These are phyloP conservation scores for Lamellibrachia satsuma DNA, from an alignment of 2,888 invertebrate genomes.

Conservation along the genomic window DNA sequence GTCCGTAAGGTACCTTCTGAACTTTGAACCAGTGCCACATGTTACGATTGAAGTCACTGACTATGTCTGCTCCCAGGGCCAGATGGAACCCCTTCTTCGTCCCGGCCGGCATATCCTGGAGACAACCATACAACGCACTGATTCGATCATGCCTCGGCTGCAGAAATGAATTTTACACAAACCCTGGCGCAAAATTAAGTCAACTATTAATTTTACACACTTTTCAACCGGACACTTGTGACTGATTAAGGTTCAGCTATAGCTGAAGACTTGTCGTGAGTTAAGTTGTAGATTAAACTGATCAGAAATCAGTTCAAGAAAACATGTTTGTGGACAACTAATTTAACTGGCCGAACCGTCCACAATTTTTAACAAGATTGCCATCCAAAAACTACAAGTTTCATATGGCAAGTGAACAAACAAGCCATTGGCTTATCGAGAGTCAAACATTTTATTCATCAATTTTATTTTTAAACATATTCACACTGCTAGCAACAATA, in stretches of 20 bases:
- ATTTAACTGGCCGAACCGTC: too few relatives aligned
- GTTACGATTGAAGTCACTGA: neutral
- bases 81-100: neutral
- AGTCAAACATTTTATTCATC: too few relatives aligned
- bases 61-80: neutral
- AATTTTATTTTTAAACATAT: too few relatives aligned
- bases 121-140: neutral
- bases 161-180: neutral
- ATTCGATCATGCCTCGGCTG: neutral
- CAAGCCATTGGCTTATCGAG: too few relatives aligned
- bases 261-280: too few relatives aligned
- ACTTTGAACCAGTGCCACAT: conserved; percentile 5
- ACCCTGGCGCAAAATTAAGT: neutral
- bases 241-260: neutral
- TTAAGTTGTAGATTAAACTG: too few relatives aligned
- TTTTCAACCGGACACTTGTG: neutral
- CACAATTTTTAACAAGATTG: too few relatives aligned
- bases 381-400: too few relatives aligned
- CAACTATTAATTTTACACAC: neutral
- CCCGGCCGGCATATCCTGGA: neutral
- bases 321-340: too few relatives aligned
- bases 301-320: too few relatives aligned
- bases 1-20: neutral
- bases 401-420: too few relatives aligned
- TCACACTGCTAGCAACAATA: too few relatives aligned